Evolutionary conservation across 2,888 invertebrate species (phyloP), one percentile per base, ranked within the genome.

Genomic region (Dicranocentrus wangi): DNA sequence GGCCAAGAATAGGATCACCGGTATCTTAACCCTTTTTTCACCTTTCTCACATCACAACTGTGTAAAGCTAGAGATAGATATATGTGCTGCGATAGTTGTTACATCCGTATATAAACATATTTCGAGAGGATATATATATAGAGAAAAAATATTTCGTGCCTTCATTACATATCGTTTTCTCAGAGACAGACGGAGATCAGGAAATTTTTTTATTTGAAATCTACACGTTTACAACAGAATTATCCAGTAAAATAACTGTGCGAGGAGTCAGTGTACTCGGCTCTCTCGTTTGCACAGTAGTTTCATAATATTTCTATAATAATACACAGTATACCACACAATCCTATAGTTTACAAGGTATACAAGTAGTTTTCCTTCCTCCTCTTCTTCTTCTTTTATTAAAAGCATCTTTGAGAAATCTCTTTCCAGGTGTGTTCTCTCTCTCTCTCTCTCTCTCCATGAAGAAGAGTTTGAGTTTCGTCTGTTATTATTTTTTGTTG

Each of bases 11-110:
- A 78, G 78, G 69, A 78, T 79, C 71, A 79, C 71, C 79, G 79
- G 76, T 77, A 58, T 72, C 72, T 79, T 79, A 79, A 79, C 79
- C 72, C 79, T 79, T 79, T 77, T 79, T 79, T 72, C 72, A 71
- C 65, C 79, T 69, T 76, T 68, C 58, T 21, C 25, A 39, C 63
- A 61, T 28, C 17, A 17, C 32, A 32, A 3, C 3, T 32, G 32
- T 7, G n/a, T n/a, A n/a, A n/a, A n/a, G n/a, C n/a, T n/a, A n/a
- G n/a, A n/a, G n/a, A 39, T 39, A 39, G 39, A 43, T 8, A n/a
- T 43, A 3, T 1, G 10, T 43, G 13, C n/a, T n/a, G 39, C 39
- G 5, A 5, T 39, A 39, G 5, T 39, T n/a, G 2, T n/a, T 13
- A 43, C 43, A 43, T 43, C 15, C n/a, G n/a, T n/a, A n/a, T n/a